Evolutionary conservation across 37 sponge, comb jelly and placozoan species (phyloP), one percentile per base, ranked within the genome.

Genomic region (Axinella damicornis): DNA sequence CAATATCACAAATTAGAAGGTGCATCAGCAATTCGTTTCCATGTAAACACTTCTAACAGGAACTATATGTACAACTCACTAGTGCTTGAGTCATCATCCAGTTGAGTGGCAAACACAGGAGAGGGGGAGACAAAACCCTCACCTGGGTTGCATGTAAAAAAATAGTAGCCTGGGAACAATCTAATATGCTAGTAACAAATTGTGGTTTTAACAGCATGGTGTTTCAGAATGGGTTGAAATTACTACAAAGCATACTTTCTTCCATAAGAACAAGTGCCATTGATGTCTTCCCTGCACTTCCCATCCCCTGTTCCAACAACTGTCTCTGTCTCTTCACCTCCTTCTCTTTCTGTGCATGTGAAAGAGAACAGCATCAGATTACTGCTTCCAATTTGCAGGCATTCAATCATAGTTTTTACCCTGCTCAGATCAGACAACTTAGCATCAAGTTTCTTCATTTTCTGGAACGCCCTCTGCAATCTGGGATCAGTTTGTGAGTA

Each of bases 251-350:
- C 62, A 27, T 61, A 61, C 55, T 52, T 4, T 53, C 31, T 52
- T 73, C 74, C 12, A 40, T 30, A 46, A 55, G 28, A 38, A 52
- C 20, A 73, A 38, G 52, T 53, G 74, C 31, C 22, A 20, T 53
- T 5, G 18, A 73, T 9, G 28, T n/a, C n/a, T n/a, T n/a, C n/a
- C n/a, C 61, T 19, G 20, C n/a, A 33, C 56, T 55, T 6, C 61
- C 75, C 62, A 85, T 55, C 40, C 65, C 41, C 65, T 87, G 77
- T 67, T 92, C 80, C 69, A 92, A 65, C 24, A 59, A 53, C 52
- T 65, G 73, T 57, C 85, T 78, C 75, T 92, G 92, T 60, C 41
- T 69, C 70, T 92, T 92, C 30, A 92, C 81, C 37, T 92, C 89
- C 28, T 39, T 79, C 61, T 87, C 92, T 58, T 77, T 83, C 81